Conservation (phyloP, 2,113 vertebrate genomes). For the Chloroceryle aenea region DNA sequence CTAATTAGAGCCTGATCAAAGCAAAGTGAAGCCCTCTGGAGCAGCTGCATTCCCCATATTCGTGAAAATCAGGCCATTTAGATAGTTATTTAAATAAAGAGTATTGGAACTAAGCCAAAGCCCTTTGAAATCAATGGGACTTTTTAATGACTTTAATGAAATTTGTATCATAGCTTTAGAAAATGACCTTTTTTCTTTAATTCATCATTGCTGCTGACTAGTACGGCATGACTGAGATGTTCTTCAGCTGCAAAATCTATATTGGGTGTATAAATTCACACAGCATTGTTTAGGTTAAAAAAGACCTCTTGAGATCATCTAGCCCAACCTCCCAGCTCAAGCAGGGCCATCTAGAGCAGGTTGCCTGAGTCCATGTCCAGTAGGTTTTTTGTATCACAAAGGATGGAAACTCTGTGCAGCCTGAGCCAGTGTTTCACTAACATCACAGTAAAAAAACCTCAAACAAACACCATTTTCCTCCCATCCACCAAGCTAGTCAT, state of each 20-base stretch:
- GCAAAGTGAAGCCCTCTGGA: conserved; percentile 29
- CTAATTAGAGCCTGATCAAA: conserved; percentile 61
- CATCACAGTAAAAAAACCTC: accelerated
- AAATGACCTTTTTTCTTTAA: conserved; percentile 20
- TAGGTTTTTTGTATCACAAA: background rate
- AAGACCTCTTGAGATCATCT: background rate
- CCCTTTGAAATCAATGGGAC: conserved; percentile 30
- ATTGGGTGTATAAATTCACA: background rate
- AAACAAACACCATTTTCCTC: background rate
- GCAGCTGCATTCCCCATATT: conserved; percentile 35
- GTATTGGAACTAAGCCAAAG: conserved; percentile 16
- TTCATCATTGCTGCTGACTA: background rate
- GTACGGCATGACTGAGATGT: background rate
- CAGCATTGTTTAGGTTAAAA: background rate
- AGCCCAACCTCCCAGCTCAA: background rate
- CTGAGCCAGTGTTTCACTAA: background rate
- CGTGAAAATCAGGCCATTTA: conserved; percentile 34
- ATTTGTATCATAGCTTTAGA: background rate
- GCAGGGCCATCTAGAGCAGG: background rate
- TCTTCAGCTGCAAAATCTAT: background rate
- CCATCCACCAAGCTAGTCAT: background rate
- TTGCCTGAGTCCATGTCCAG: accelerated
- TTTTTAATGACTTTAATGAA: conserved; percentile 42
- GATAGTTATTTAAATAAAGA: conserved; percentile 38
- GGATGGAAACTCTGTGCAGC: background rate